phyloP scores from a whole-genome alignment of 2,888 invertebrate species.

The Drosophila leonis region DNA sequence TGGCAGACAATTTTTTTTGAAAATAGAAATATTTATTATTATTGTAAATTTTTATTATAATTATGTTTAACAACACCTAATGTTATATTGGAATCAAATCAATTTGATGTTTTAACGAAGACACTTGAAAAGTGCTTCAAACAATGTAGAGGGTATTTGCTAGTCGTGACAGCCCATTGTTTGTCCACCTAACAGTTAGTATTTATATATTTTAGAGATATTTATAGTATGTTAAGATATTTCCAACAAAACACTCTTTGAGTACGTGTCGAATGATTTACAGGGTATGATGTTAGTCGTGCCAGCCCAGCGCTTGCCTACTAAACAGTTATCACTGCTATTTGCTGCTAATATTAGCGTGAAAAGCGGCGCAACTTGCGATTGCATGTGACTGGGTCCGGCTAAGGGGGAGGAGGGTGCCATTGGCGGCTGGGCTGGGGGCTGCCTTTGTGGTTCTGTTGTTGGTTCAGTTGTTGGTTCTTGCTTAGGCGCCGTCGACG shows the following conservation, averaged over 20 bases:
- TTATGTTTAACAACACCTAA: not conserved
- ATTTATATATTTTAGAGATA: not conserved
- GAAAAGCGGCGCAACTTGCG: conserved; percentile 57
- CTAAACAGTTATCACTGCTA: conserved; percentile 41
- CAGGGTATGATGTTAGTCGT: conserved; percentile 15
- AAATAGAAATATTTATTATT: too few species aligned
- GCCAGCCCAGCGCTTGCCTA: not conserved
- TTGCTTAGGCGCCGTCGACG: conserved; percentile 26
- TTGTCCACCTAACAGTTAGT: conserved; percentile 22
- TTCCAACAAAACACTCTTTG: not conserved
- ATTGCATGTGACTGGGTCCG: conserved; percentile 55
- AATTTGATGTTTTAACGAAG: not conserved
- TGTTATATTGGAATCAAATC: not conserved
- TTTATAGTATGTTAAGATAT: too few species aligned
- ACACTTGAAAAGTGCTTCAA: not conserved
- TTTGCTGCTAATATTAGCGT: conserved; percentile 66
- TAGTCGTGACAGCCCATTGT: not conserved
- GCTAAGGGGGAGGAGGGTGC: not conserved
- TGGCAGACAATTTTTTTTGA: too few species aligned
- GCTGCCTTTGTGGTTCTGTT: conserved; percentile 40
- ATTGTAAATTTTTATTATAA: not conserved
- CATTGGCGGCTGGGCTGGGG: not conserved
- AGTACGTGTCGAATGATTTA: not conserved
- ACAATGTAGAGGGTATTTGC: not conserved
- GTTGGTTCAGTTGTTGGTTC: conserved; percentile 18